A percentile compares a stretch with the other conserved stretches of the same genome.
Conservation (phyloP, 2,888 invertebrate species). For the Andrena fulva region DNA sequence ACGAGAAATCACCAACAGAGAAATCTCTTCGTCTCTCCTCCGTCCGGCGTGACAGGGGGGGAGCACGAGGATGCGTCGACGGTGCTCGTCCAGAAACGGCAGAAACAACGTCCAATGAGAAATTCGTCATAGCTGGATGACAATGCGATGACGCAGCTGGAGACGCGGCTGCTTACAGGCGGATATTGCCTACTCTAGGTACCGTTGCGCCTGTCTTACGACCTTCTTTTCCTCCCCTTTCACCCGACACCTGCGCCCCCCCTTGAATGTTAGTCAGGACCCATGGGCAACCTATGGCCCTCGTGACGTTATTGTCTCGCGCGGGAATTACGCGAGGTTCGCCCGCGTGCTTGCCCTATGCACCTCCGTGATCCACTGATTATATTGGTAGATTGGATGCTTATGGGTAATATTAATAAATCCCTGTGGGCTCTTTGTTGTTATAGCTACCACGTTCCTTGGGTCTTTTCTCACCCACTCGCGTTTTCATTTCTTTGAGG, state of each 20-base stretch:
- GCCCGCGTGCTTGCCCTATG: conserved; percentile 17
- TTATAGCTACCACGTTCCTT: too few species aligned
- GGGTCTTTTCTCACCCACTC: too few species aligned
- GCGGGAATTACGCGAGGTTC: conserved; percentile 40
- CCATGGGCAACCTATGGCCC: conserved; percentile 68
- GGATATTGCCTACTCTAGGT: conserved; percentile 82
- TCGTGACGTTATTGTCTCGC: conserved; percentile 47
- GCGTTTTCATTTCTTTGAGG: too few species aligned
- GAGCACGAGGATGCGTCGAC: neutral
- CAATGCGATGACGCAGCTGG: conserved; percentile 71
- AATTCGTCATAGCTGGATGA: conserved; percentile 70
- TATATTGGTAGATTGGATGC: conserved; percentile 5
- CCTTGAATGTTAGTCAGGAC: conserved; percentile 73
- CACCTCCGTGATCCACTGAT: conserved; percentile 28
- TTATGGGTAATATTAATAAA: too few species aligned
- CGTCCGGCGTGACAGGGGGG: neutral
- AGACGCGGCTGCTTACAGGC: conserved; percentile 82
- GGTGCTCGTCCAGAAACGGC: conserved; percentile 16
- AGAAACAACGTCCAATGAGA: conserved; percentile 51
- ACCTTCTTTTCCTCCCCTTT: conserved; percentile 50
- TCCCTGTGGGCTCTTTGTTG: neutral
- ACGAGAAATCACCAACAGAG: conserved; percentile 18
- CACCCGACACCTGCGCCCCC: conserved; percentile 51
- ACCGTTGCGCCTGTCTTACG: conserved; percentile 77
- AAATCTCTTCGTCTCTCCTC: neutral